These are phyloP conservation scores for Pristionchus japonicus DNA, from an alignment of 2,888 invertebrate species.

Conservation along the genomic window DNA sequence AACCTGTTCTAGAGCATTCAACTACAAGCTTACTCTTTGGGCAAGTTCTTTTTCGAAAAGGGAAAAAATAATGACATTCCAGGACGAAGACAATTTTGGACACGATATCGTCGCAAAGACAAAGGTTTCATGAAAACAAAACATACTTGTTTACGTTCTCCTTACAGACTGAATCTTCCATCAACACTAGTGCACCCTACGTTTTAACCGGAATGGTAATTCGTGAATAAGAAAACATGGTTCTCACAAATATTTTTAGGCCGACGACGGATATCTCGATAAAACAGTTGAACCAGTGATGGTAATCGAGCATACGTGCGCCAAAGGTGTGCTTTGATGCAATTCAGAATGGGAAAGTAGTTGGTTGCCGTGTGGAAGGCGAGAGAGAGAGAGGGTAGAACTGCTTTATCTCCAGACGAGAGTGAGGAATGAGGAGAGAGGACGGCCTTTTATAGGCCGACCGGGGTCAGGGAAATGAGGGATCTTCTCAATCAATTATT, in stretches of 20 bases:
- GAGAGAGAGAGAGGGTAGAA: not conserved
- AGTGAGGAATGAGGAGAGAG: too few relatives aligned
- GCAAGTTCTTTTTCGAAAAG: not conserved
- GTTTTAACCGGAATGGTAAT: not conserved
- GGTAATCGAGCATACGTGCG: not conserved
- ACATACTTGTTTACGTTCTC: not conserved
- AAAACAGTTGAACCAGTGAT: not conserved
- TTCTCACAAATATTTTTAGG: too few relatives aligned
- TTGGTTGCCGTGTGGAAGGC: too few relatives aligned
- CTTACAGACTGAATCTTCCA: not conserved
- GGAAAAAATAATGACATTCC: not conserved
- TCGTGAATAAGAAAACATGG: too few relatives aligned
- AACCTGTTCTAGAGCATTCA: not conserved
- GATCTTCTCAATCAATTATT: too few relatives aligned
- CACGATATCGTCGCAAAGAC: not conserved
- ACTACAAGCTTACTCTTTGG: not conserved
- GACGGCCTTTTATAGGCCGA: too few relatives aligned
- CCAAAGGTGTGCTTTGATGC: not conserved
- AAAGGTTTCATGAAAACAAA: not conserved
- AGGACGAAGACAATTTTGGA: not conserved
- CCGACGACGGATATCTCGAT: too few relatives aligned
- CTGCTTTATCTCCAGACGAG: too few relatives aligned
- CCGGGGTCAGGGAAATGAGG: too few relatives aligned
- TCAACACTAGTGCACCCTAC: not conserved
- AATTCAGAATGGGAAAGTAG: too few relatives aligned